Conservation (phyloP, 2,888 invertebrate genomes). For the Coremacera marginata region DNA sequence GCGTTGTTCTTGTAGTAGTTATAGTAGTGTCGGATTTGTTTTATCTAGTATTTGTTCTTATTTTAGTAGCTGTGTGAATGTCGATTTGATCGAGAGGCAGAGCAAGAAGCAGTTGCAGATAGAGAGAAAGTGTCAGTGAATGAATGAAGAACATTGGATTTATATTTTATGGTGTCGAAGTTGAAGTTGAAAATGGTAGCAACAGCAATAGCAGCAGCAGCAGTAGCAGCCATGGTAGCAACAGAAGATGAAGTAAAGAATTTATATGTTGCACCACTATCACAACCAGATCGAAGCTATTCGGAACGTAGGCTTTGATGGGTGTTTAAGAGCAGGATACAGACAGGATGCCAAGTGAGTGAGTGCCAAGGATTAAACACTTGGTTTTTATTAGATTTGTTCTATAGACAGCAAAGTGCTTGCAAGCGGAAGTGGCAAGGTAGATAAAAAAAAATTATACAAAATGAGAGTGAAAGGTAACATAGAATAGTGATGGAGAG, state of each 20-base stretch:
- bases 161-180: conserved; percentile 34
- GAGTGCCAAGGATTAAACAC: conserved; percentile 29
- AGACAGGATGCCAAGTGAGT: background rate
- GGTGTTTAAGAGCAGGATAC: background rate
- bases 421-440: background rate
- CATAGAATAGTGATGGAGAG: background rate
- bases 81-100: conserved; percentile 6
- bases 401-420: background rate
- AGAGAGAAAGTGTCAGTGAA: background rate
- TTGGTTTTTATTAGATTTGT: conserved; percentile 26
- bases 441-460: too few species aligned
- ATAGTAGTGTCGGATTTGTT: background rate
- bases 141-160: conserved; percentile 27
- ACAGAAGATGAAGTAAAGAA: background rate
- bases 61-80: conserved; percentile 10
- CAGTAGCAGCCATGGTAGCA: conserved; percentile 2
- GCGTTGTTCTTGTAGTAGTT: background rate
- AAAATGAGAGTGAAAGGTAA: background rate
- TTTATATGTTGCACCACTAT: background rate
- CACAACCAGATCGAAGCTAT: conserved; percentile 6
- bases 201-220: background rate
- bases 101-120: background rate
- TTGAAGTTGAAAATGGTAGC: conserved; percentile 14
- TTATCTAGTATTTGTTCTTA: conserved; percentile 5
- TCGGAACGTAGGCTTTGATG: background rate